Conservation (phyloP, 2,888 invertebrate species). For the Mesorhabditis spiculigera region DNA sequence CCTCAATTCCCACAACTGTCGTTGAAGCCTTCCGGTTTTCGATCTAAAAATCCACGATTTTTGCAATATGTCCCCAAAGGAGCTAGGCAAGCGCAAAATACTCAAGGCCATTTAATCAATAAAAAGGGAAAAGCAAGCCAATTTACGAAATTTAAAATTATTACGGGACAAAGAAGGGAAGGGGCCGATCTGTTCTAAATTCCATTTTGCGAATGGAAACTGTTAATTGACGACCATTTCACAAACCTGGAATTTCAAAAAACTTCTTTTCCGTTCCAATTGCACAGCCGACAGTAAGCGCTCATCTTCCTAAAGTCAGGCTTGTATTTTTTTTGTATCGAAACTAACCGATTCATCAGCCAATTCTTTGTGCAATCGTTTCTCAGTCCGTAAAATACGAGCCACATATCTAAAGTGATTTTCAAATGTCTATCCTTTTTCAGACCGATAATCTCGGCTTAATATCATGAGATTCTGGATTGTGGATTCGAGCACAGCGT, state of each 20-base stretch:
- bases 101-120: too few relatives aligned
- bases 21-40: not conserved
- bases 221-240: too few relatives aligned
- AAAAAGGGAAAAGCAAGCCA: too few relatives aligned
- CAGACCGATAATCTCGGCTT: conserved; percentile 80
- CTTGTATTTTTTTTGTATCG: not conserved
- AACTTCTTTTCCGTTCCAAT: not conserved
- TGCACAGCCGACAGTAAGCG: conserved; percentile 9
- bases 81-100: too few relatives aligned
- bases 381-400: conserved; percentile 79
- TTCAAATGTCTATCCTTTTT: not conserved
- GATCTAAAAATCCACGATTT: not conserved
- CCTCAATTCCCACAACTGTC: not conserved
- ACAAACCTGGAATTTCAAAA: conserved; percentile 5
- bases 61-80: too few relatives aligned
- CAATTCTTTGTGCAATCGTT: conserved; percentile 70
- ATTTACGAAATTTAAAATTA: too few relatives aligned
- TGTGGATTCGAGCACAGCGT: conserved; percentile 76
- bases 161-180: too few relatives aligned
- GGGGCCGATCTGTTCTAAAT: too few relatives aligned
- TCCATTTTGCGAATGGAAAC: too few relatives aligned
- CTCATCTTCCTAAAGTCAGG: conserved; percentile 7
- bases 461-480: conserved; percentile 79
- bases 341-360: conserved; percentile 13
- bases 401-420: conserved; percentile 71